Conservation (phyloP, 2,797 vertebrate species). For the Pangasius djambal region DNA sequence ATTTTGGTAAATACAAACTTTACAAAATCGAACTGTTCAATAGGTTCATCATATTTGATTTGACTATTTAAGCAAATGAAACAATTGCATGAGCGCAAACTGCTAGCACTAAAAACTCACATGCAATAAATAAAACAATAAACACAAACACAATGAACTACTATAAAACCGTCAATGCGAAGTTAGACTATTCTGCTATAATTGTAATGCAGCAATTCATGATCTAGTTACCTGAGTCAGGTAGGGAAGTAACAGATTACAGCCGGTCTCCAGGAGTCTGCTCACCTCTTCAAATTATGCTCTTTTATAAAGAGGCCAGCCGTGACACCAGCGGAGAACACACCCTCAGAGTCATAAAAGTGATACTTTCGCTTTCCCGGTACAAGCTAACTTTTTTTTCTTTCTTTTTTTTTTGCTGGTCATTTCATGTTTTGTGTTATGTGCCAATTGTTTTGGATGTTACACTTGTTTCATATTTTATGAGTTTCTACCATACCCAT, state of each 20-base stretch:
- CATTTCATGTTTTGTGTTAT: neutral
- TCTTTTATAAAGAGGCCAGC: slow-evolving; percentile 33
- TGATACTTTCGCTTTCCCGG: slow-evolving; percentile 3
- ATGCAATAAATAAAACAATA: neutral
- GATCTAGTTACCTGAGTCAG: slow-evolving; percentile 28
- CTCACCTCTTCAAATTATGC: neutral
- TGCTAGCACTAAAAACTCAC: neutral
- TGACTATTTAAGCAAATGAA: neutral
- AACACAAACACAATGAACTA: no score
- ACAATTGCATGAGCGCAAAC: neutral
- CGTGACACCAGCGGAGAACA: slow-evolving; percentile 20
- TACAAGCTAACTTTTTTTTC: neutral
- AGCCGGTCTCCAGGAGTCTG: slow-evolving; percentile 13
- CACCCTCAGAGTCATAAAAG: slow-evolving; percentile 20
- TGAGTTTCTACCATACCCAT: neutral
- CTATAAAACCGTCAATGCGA: neutral
- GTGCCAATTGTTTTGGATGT: neutral
- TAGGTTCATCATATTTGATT: neutral
- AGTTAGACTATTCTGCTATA: neutral
- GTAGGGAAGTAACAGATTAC: neutral
- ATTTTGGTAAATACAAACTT: neutral
- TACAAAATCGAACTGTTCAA: neutral
- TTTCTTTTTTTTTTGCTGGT: no score
- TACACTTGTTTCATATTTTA: neutral
- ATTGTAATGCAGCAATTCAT: neutral